These are phyloP conservation scores for Tribolium madens DNA, from an alignment of 1,140 invertebrate species.

Conservation along the genomic window DNA sequence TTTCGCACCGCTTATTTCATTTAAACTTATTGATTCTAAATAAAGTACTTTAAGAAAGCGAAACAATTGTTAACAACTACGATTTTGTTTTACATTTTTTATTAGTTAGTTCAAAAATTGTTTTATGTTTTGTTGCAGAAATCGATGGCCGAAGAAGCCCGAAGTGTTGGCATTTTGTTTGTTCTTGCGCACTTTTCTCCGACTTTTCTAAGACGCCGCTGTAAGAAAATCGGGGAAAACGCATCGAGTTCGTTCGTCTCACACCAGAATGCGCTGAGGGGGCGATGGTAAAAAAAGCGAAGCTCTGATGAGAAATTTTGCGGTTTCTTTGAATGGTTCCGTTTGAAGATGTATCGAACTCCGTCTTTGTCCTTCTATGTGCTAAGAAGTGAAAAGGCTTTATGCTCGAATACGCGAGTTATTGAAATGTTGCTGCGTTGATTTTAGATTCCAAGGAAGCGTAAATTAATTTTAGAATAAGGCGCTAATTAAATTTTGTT, in stretches of 20 bases:
- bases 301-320: slow-evolving; percentile 55
- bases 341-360: slow-evolving; percentile 58
- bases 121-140: background rate
- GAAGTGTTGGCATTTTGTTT: slow-evolving; percentile 5
- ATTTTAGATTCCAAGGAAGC: slow-evolving; percentile 39
- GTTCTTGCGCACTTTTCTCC: slow-evolving; percentile 47
- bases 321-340: slow-evolving; percentile 60
- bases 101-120: too few species aligned
- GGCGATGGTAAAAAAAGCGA: slow-evolving; percentile 44
- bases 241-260: slow-evolving; percentile 41
- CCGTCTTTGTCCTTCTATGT: slow-evolving; percentile 49
- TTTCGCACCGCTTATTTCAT: too few species aligned
- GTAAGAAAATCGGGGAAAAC: slow-evolving; percentile 52
- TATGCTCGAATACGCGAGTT: slow-evolving; percentile 34
- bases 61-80: too few species aligned
- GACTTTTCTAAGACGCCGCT: slow-evolving; percentile 55
- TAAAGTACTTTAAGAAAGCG: too few species aligned
- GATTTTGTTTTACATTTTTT: too few species aligned
- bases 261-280: slow-evolving; percentile 54
- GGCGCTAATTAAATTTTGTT: slow-evolving; percentile 44
- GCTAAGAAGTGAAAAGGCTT: slow-evolving; percentile 23
- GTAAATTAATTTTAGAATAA: slow-evolving; percentile 44
- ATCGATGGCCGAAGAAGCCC: slow-evolving; percentile 10
- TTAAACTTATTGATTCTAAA: too few species aligned
- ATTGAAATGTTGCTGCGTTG: slow-evolving; percentile 35